phyloP scores from a whole-genome alignment of 2,797 vertebrate species.

The Spinus olivaceus region DNA sequence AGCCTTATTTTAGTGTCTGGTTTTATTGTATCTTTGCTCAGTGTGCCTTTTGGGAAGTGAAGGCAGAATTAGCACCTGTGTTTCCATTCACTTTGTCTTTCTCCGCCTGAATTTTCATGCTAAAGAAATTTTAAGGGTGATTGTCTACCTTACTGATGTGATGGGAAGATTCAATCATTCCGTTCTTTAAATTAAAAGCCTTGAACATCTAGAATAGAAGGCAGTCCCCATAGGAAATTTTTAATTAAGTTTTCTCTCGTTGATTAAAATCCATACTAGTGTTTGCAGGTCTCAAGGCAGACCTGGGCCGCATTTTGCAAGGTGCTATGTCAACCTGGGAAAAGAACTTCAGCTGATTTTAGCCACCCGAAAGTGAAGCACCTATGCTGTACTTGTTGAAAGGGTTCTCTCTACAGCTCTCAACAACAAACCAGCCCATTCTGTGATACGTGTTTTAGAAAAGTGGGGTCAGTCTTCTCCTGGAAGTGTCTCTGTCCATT shows the following conservation, averaged over 20 bases:
- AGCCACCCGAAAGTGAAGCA: not conserved
- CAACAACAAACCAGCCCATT: not conserved
- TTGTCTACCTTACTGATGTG: constrained; percentile 12
- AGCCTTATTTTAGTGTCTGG: not conserved
- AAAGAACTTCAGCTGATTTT: not conserved
- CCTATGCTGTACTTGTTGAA: not conserved
- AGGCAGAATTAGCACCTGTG: not conserved
- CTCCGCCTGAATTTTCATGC: not conserved
- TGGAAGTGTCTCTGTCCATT: not conserved
- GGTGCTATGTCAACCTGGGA: not conserved
- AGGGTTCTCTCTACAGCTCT: not conserved
- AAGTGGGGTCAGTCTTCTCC: not conserved
- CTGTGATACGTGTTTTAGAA: not conserved
- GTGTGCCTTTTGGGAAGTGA: not conserved
- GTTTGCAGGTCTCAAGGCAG: not conserved
- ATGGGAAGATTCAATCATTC: constrained; percentile 6
- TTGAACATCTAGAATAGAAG: constrained; percentile 1
- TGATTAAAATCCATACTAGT: not conserved
- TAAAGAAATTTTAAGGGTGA: constrained; percentile 24
- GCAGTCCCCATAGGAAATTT: not conserved
- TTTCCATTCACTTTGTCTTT: not conserved
- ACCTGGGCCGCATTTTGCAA: not conserved
- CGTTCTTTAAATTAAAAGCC: constrained; percentile 17
- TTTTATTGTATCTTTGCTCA: not conserved
- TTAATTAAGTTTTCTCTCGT: constrained; percentile 29